Base-by-base conservation (phyloP, 1,140 invertebrate genomes). In the Drosophila punjabiensis region DNA sequence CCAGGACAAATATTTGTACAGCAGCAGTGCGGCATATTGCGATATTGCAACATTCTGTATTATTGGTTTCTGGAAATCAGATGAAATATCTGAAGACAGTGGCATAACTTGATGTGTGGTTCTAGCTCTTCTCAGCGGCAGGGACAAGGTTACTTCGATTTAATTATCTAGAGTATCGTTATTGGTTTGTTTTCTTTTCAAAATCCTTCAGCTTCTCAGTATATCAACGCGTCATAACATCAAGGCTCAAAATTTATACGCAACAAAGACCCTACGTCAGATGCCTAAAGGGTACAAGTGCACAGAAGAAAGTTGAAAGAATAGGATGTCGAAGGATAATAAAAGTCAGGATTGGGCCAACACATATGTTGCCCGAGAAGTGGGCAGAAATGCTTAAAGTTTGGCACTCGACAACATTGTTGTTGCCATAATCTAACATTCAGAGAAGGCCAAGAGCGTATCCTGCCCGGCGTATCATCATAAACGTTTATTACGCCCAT, bases 401-500 rank as follows among this genome's bases (percentile, higher is more conserved):
- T 85, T 65, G 52, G 33, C 52, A 33, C 55, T 63, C 37, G 37
- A 43, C 79, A 76, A 86, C 82, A 82, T 62, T 86, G 83, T 86
- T 79, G 79, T 8, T 28, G 10, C 18, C 68, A 66, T 64, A 78
- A 53, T 50, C 76, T 63, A 64, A 78, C 48, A 48, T 76, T 56
- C 47, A 33, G 58, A 41, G 9, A 28, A 35, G 43, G 24, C 24
- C 33, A 47, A 30, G 14, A 33, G 55, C n/a, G 33, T 35, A 32
- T 64, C 45, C 33, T 33, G 65, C 18, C 30, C 33, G 60, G 48
- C 63, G 75, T 77, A 89, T 88, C 78, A 88, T 89, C 85, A 88
- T 88, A 88, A 88, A 88, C 85, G 85, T 88, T 88, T 88, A 88
- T 88, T 85, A 73, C 78, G 55, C 66, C 85, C 78, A 88, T 88